Conservation (phyloP, 1,140 invertebrate genomes). For the Trinorchestia longiramus region DNA sequence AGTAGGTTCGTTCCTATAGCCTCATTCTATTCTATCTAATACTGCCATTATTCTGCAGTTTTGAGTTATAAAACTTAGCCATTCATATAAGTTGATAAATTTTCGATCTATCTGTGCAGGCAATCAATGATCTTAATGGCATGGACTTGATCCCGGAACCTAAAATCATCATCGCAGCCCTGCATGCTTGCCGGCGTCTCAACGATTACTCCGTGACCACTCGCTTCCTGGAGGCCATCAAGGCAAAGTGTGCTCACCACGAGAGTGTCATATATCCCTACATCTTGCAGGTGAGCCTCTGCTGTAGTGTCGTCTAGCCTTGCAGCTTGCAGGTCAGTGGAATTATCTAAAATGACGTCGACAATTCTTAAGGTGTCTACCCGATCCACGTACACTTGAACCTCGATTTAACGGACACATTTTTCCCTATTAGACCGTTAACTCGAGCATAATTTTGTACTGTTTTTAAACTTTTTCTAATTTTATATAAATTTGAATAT, state of each 20-base stretch:
- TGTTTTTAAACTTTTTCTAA: no score
- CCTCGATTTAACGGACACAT: no score
- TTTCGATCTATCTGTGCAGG: slow-evolving; percentile 67
- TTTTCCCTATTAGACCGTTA: no score
- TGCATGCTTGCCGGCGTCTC: slow-evolving; percentile 90
- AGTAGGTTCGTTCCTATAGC: no score
- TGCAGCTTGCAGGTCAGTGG: neutral
- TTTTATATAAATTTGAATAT: no score
- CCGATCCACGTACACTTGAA: no score
- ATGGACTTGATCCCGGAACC: slow-evolving; percentile 97
- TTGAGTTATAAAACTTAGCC: no score
- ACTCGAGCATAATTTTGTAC: no score
- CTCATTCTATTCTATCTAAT: no score
- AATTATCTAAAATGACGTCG: no score
- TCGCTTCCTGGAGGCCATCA: slow-evolving; percentile 91
- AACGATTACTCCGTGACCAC: slow-evolving; percentile 95
- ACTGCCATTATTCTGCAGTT: no score
- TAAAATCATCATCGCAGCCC: slow-evolving; percentile 88
- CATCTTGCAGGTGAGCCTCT: slow-evolving; percentile 76
- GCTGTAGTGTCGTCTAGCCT: neutral
- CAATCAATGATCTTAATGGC: slow-evolving; percentile 78
- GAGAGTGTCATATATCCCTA: slow-evolving; percentile 90
- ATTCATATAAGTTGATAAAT: neutral
- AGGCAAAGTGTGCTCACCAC: slow-evolving; percentile 88
- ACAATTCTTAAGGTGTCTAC: no score